phyloP scores from a whole-genome alignment of 2,888 invertebrate genomes.

The Phragmatobia fuliginosa region DNA sequence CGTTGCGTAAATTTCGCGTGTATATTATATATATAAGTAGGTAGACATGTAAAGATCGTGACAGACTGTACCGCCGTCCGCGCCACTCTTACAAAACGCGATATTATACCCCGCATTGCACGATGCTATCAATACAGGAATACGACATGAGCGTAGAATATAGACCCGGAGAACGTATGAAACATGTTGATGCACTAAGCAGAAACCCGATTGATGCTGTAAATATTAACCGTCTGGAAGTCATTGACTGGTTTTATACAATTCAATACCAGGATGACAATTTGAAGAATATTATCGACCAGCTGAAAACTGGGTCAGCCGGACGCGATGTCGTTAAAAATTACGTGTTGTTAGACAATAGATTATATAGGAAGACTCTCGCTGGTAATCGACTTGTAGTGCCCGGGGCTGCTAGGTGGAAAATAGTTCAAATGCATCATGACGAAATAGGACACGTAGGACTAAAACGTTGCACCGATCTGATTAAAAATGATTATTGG shows the following conservation, averaged over 20 bases:
- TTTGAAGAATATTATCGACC: background rate
- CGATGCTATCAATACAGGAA: background rate
- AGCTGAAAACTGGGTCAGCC: too few species aligned
- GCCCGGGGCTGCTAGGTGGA: background rate
- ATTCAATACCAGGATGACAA: background rate
- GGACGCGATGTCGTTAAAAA: background rate
- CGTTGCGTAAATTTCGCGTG: constrained; percentile 37
- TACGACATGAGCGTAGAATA: background rate
- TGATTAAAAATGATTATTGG: constrained; percentile 3
- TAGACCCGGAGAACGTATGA: background rate
- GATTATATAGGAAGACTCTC: too few species aligned
- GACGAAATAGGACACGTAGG: background rate
- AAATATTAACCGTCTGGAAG: background rate
- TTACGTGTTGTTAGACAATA: background rate
- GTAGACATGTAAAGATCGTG: background rate
- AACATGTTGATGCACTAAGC: background rate
- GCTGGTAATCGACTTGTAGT: too few species aligned
- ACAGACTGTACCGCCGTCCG: background rate
- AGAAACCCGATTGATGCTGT: background rate
- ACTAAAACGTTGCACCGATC: background rate
- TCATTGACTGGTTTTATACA: background rate
- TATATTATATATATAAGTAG: too few species aligned
- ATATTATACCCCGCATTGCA: background rate
- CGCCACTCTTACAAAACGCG: constrained; percentile 3
- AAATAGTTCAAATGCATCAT: background rate